phyloP scores from a whole-genome alignment of 2,113 vertebrate species.

The Galeopterus variegatus region DNA sequence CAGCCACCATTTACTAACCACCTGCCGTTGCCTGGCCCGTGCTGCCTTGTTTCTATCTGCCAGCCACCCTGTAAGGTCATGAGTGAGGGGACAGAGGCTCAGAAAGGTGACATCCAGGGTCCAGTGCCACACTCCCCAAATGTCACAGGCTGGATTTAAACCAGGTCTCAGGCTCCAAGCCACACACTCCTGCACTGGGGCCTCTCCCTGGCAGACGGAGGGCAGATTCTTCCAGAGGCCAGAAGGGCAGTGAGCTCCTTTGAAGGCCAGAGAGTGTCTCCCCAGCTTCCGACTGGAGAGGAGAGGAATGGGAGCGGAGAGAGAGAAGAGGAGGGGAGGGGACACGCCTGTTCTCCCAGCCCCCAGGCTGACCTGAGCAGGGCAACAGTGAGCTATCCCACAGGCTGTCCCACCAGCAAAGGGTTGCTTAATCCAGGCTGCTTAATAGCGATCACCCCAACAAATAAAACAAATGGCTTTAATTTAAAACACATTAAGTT shows the following conservation, averaged over 20 bases:
- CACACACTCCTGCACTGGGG: neutral
- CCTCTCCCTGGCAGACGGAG: neutral
- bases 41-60: neutral
- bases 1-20: neutral
- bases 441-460: constrained; percentile 56
- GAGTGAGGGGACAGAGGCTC: no score
- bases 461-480: constrained; percentile 68
- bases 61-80: no score
- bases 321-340: neutral
- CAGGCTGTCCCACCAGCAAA: neutral
- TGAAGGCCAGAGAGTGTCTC: neutral
- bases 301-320: neutral
- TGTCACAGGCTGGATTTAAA: neutral
- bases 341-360: neutral
- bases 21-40: neutral
- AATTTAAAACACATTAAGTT: constrained; percentile 69
- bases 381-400: neutral
- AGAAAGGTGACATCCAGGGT: neutral
- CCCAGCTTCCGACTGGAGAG: neutral
- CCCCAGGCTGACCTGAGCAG: neutral
- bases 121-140: neutral
- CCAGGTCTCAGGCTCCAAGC: neutral
- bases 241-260: no score
- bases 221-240: neutral
- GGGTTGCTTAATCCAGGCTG: neutral